phyloP scores from a whole-genome alignment of 2,113 vertebrate species.

The Ammodramus savannarum region DNA sequence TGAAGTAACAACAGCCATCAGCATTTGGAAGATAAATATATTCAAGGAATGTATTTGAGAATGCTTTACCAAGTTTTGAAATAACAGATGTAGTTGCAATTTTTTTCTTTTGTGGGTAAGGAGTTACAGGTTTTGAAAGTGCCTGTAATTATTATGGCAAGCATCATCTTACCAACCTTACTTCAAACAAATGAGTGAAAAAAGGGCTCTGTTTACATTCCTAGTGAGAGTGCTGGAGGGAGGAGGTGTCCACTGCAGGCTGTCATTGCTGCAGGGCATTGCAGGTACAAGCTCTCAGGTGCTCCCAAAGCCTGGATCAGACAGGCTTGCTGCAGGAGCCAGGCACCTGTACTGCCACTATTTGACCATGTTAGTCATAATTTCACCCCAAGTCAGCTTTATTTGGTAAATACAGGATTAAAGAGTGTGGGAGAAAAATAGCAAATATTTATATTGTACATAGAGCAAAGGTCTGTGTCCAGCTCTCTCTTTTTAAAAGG shows the following conservation, averaged over 20 bases:
- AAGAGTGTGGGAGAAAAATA: background rate
- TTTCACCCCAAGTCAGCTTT: background rate
- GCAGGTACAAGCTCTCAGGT: background rate
- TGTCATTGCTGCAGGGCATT: background rate
- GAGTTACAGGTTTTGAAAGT: background rate
- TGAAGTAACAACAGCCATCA: background rate
- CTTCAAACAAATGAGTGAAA: background rate
- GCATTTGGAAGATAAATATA: background rate
- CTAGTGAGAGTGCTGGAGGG: background rate
- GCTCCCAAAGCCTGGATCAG: background rate
- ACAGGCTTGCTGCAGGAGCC: background rate
- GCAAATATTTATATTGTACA: background rate
- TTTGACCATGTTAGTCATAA: background rate
- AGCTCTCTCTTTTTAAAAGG: background rate
- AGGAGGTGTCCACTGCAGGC: background rate
- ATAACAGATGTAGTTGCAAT: background rate
- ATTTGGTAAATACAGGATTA: slow-evolving; percentile 33
- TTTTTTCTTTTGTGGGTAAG: background rate
- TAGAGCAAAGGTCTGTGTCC: background rate
- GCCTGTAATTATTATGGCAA: background rate
- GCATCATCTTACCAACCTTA: background rate
- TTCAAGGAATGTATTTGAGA: background rate
- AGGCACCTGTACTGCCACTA: background rate
- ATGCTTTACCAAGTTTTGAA: background rate
- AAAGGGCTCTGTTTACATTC: background rate